Conservation (phyloP, 1,140 invertebrate genomes). For the Sogatella furcifera region DNA sequence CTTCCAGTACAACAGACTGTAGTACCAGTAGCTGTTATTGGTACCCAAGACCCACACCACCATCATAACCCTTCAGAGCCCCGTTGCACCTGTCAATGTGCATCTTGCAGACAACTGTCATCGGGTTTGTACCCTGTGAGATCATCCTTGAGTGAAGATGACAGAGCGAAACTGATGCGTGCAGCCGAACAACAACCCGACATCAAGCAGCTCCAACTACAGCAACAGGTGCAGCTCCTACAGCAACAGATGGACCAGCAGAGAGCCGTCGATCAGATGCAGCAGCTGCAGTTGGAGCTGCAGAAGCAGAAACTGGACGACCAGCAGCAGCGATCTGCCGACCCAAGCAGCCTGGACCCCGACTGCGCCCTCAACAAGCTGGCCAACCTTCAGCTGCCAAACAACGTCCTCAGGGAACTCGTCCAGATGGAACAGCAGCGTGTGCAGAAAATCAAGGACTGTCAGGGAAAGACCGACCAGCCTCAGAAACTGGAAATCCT, state of each 20-base stretch:
- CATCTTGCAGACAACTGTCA: too few species aligned
- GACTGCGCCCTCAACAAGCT: background rate
- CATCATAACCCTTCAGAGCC: too few species aligned
- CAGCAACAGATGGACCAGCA: background rate
- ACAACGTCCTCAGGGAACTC: background rate
- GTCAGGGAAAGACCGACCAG: background rate
- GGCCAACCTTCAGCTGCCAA: too few species aligned
- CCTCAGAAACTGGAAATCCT: background rate
- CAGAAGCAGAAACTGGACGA: background rate
- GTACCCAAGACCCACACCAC: too few species aligned
- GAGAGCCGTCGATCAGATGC: background rate
- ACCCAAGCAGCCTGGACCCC: background rate
- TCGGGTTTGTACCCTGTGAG: too few species aligned
- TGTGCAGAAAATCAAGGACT: background rate
- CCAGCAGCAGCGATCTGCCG: background rate
- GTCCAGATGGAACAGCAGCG: background rate
- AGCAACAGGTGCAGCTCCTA: background rate
- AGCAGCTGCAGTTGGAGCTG: background rate
- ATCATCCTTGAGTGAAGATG: too few species aligned
- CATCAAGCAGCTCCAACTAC: background rate
- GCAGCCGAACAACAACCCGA: background rate
- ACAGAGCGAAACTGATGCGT: too few species aligned
- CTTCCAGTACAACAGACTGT: too few species aligned
- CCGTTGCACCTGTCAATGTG: too few species aligned
- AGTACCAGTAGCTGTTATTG: too few species aligned